Percentiles rank a stretch among this genome's conserved stretches.
Evolutionary conservation across 2,888 invertebrate species (phyloP).

Genomic region (Lasioglossum marginatum): DNA sequence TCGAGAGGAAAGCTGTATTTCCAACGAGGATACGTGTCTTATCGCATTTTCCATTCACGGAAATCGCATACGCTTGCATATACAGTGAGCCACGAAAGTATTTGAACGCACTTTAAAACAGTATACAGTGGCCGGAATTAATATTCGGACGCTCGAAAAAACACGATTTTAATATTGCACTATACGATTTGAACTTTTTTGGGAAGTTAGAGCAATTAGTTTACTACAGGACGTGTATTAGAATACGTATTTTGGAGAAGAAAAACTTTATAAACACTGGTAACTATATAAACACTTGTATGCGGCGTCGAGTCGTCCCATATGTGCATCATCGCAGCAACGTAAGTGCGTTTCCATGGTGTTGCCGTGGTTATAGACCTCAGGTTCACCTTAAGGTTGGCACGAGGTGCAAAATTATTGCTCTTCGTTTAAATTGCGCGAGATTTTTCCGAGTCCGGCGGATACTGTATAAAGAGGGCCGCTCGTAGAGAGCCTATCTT

Average conservation of each 20-base stretch:
- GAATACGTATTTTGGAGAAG: too few species aligned
- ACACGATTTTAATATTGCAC: too few species aligned
- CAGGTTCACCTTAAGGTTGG: conserved; percentile 53
- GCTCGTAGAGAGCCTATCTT: conserved; percentile 52
- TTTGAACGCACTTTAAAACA: too few species aligned
- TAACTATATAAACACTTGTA: too few species aligned
- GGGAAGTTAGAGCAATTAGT: too few species aligned
- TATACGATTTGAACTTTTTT: too few species aligned
- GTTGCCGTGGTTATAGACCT: conserved; percentile 51
- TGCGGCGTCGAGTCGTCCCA: not conserved
- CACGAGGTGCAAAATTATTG: conserved; percentile 67
- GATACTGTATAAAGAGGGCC: not conserved
- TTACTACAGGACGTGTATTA: too few species aligned
- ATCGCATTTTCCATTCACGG: conserved; percentile 63
- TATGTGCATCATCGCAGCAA: conserved; percentile 26
- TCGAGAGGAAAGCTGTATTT: conserved; percentile 26
- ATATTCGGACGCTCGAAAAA: too few species aligned
- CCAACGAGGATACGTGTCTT: conserved; percentile 26
- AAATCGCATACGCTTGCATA: conserved; percentile 42
- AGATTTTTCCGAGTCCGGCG: conserved; percentile 53
- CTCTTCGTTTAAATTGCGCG: conserved; percentile 59
- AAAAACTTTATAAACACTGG: too few species aligned
- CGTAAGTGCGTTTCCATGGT: conserved; percentile 58
- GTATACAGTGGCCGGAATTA: too few species aligned
- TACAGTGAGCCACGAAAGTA: not conserved